Evolutionary conservation across 2,797 vertebrate genomes (phyloP).

Genomic region (Crocidura indochinensis): DNA sequence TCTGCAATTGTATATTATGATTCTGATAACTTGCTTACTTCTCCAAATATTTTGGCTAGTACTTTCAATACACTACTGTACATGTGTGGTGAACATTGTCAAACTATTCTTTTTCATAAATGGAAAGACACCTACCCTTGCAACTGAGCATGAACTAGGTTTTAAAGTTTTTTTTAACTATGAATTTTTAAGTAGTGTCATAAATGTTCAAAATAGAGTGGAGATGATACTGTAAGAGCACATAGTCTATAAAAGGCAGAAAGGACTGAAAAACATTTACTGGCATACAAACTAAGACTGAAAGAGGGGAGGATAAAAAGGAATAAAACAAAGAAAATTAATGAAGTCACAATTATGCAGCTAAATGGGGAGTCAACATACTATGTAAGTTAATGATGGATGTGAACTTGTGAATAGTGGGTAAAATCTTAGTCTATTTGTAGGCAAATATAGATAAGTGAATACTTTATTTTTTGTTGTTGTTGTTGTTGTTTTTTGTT

Average conservation of each 20-base stretch:
- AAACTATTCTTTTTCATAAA: too few relatives aligned
- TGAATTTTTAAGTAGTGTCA: background rate
- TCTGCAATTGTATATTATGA: background rate
- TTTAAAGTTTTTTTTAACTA: background rate
- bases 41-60: background rate
- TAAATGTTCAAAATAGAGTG: background rate
- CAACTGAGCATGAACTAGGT: background rate
- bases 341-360: background rate
- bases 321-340: background rate
- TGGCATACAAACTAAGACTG: too few relatives aligned
- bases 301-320: background rate
- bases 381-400: background rate
- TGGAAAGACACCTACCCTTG: background rate
- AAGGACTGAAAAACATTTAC: too few relatives aligned
- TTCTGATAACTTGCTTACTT: background rate
- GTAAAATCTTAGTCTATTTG: too few relatives aligned
- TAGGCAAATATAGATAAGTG: too few relatives aligned
- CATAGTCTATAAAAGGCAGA: too few relatives aligned
- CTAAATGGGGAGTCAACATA: background rate
- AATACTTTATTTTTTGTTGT: too few relatives aligned
- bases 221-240: too few relatives aligned
- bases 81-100: too few relatives aligned
- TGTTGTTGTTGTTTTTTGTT: too few relatives aligned
- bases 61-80: background rate
- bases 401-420: slow-evolving; percentile 1